Percentiles rank a stretch among this genome's conserved stretches.
phyloP scores from a whole-genome alignment of 2,113 vertebrate genomes.

The Callionymus lyra region DNA sequence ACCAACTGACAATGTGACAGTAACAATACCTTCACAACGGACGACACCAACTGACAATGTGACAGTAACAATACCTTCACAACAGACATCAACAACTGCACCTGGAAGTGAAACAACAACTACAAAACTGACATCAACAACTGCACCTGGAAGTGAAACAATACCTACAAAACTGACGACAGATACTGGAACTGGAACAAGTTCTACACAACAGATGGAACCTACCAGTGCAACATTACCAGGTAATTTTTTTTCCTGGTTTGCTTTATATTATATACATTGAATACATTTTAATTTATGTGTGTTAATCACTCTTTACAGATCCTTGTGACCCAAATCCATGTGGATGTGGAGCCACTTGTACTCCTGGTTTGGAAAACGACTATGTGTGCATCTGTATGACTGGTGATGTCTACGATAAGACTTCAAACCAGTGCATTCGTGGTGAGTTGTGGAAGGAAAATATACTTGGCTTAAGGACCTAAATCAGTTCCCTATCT shows the following conservation, averaged over 20 bases:
- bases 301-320: conserved; percentile 6
- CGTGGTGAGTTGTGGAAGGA: conserved; percentile 26
- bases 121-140: neutral
- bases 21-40: neutral
- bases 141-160: neutral
- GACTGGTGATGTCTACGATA: conserved; percentile 20
- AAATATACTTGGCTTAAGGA: too few species aligned
- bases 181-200: neutral
- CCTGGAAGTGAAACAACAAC: neutral
- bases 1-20: neutral
- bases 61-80: neutral
- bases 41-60: fast-evolving
- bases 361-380: neutral
- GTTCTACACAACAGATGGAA: neutral
- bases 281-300: too few species aligned
- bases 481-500: too few species aligned
- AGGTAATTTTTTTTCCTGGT: conserved; percentile 1
- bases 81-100: neutral
- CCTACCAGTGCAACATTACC: neutral
- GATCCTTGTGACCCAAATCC: conserved; percentile 15
- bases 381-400: conserved; percentile 36
- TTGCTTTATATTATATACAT: neutral
- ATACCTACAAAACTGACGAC: neutral
- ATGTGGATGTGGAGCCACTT: conserved; percentile 36
- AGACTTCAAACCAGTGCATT: fast-evolving